Evolutionary conservation across 1,140 invertebrate genomes (phyloP).

Genomic region (Oscheius sp.): DNA sequence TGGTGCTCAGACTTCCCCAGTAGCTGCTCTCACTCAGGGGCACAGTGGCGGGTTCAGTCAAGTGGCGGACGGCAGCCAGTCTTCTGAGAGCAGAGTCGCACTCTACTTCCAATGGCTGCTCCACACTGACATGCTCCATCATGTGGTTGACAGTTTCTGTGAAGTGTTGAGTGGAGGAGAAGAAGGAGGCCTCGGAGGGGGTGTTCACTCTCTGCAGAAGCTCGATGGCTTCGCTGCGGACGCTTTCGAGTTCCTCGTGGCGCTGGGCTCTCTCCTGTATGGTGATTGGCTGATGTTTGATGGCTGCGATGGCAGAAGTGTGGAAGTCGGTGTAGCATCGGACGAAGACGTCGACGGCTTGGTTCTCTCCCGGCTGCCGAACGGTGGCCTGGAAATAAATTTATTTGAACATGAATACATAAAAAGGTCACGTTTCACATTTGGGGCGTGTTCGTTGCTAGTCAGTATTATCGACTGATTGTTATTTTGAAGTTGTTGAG

Average conservation of each 20-base stretch:
- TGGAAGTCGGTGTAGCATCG: slow-evolving; percentile 48
- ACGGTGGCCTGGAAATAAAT: slow-evolving; percentile 69
- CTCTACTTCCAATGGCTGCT: slow-evolving; percentile 83
- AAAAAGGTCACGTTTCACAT: too few relatives aligned
- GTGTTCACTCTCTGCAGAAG: slow-evolving; percentile 79
- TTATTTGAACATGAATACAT: not conserved
- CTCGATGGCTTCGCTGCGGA: slow-evolving; percentile 82
- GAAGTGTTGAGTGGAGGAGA: not conserved
- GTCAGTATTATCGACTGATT: too few relatives aligned
- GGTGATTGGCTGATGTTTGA: slow-evolving; percentile 32
- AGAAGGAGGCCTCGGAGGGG: slow-evolving; percentile 4
- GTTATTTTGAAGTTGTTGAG: too few relatives aligned
- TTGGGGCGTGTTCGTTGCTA: too few relatives aligned
- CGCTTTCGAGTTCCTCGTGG: slow-evolving; percentile 70
- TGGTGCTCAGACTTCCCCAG: slow-evolving; percentile 87
- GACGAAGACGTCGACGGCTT: slow-evolving; percentile 72
- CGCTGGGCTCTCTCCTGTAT: slow-evolving; percentile 16
- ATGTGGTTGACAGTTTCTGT: slow-evolving; percentile 42
- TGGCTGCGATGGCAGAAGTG: slow-evolving; percentile 38
- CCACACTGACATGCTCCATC: slow-evolving; percentile 37
- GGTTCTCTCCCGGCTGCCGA: slow-evolving; percentile 70
- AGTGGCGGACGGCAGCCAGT: slow-evolving; percentile 74
- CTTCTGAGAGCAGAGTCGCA: slow-evolving; percentile 92
- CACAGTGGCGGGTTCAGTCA: slow-evolving; percentile 81
- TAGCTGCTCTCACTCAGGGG: slow-evolving; percentile 84